Percentiles rank a stretch among this genome's conserved stretches.
Conservation (phyloP, 1,140 invertebrate species). For the Bilobella aurantiaca region DNA sequence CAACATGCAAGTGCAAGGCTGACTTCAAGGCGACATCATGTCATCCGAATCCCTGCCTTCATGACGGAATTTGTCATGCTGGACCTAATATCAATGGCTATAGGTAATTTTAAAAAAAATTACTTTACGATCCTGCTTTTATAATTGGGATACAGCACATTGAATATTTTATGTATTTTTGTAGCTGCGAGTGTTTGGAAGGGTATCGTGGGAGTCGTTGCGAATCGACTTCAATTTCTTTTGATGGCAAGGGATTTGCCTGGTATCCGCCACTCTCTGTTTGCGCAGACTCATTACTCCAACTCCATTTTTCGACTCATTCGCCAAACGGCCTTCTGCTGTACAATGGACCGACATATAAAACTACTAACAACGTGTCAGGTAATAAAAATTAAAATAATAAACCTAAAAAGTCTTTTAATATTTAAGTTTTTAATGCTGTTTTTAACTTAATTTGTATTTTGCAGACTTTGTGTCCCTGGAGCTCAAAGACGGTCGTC, state of each 20-base stretch:
- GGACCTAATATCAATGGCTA: conserved; percentile 16
- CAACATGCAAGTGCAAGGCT: conserved; percentile 58
- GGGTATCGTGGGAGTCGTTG: conserved; percentile 78
- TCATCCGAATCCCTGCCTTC: conserved; percentile 38
- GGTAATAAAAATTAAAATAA: too few relatives aligned
- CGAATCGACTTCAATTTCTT: conserved; percentile 74
- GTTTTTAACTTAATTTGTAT: background rate
- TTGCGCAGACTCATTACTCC: conserved; percentile 64
- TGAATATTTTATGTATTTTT: conserved; percentile 17
- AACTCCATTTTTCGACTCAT: conserved; percentile 64
- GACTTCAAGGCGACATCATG: conserved; percentile 39
- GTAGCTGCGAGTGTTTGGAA: conserved; percentile 51
- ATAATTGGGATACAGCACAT: background rate
- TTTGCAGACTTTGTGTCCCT: conserved; percentile 74
- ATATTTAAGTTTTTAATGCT: too few relatives aligned
- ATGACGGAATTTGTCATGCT: conserved; percentile 41
- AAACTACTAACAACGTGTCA: conserved; percentile 47
- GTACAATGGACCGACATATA: conserved; percentile 75
- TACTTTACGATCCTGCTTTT: background rate
- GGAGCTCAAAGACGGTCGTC: conserved; percentile 73
- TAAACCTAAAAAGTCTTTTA: too few relatives aligned
- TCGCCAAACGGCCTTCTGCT: conserved; percentile 69
- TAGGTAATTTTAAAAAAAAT: background rate
- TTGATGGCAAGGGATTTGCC: conserved; percentile 74
- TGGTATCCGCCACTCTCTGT: conserved; percentile 68